Percentiles rank a stretch among this genome's conserved stretches.
These are phyloP conservation scores for Drosophila malerkotliana DNA, from an alignment of 1,140 invertebrate species.

Conservation along the genomic window DNA sequence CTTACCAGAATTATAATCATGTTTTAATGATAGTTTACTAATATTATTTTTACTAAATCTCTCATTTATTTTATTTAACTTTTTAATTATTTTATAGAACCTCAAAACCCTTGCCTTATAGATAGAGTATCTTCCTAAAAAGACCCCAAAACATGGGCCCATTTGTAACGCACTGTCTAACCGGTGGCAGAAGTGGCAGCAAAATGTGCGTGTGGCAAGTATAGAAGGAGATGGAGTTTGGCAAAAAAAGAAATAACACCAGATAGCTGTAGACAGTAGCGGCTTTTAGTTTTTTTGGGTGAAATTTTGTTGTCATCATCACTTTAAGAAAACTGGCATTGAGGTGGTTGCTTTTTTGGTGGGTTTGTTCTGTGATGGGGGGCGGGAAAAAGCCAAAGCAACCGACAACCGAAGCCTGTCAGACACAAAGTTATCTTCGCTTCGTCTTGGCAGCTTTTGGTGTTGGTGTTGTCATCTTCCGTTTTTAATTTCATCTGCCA, in stretches of 20 bases:
- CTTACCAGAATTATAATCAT: too few species aligned
- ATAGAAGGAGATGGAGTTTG: constrained; percentile 1
- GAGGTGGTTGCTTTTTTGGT: constrained; percentile 10
- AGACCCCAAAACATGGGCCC: constrained; percentile 41
- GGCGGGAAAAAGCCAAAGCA: constrained; percentile 23
- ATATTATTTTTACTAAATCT: neutral
- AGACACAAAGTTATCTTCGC: constrained; percentile 77
- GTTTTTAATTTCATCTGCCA: constrained; percentile 82
- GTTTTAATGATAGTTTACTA: neutral
- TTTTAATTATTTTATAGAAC: neutral
- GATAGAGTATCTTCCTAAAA: constrained; percentile 17
- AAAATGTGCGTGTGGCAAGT: constrained; percentile 77
- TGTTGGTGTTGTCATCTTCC: constrained; percentile 61
- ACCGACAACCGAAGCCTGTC: constrained; percentile 61
- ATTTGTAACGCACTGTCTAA: constrained; percentile 80
- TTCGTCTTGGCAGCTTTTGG: constrained; percentile 35
- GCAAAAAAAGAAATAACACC: constrained; percentile 4
- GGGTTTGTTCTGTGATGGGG: too few species aligned
- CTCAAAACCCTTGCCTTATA: neutral
- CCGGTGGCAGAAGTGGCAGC: constrained; percentile 48
- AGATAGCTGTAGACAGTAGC: constrained; percentile 34
- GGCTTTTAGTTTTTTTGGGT: constrained; percentile 42
- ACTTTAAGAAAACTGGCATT: constrained; percentile 51
- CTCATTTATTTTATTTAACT: too few species aligned
- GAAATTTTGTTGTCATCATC: constrained; percentile 83